These are phyloP conservation scores for Cerceris rybyensis DNA, from an alignment of 2,888 invertebrate genomes.

Conservation along the genomic window DNA sequence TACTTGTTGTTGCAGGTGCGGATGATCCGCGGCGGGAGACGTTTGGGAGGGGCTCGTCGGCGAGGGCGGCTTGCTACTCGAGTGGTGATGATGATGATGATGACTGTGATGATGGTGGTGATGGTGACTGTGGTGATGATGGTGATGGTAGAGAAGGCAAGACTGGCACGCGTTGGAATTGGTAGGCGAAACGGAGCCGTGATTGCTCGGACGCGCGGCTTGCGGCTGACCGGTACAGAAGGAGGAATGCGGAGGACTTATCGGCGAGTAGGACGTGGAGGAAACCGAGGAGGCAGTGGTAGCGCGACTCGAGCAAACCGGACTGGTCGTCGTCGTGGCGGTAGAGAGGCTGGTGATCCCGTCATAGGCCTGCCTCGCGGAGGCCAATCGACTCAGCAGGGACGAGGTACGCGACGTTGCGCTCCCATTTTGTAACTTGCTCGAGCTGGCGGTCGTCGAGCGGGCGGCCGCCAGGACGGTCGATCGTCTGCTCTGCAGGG, in stretches of 20 bases:
- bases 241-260: conserved; percentile 51
- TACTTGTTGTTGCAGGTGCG: conserved; percentile 42
- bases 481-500: conserved; percentile 63
- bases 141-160: conserved; percentile 65
- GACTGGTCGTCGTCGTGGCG: conserved; percentile 65
- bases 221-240: conserved; percentile 53
- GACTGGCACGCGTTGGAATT: conserved; percentile 60
- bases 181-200: conserved; percentile 43
- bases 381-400: conserved; percentile 71
- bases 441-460: conserved; percentile 43
- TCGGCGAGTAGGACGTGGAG: conserved; percentile 43
- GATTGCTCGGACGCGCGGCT: conserved; percentile 35
- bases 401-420: conserved; percentile 64
- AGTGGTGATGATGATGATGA: conserved; percentile 72
- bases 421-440: conserved; percentile 55
- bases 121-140: conserved; percentile 70
- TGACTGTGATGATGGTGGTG: conserved; percentile 71
- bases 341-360: conserved; percentile 69
- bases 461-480: conserved; percentile 60
- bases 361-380: conserved; percentile 68
- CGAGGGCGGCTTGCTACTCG: conserved; percentile 63
- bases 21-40: conserved; percentile 40
- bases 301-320: conserved; percentile 59
- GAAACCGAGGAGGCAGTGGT: conserved; percentile 51
- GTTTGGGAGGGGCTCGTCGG: conserved; percentile 37